Evolutionary conservation across 2,113 vertebrate genomes (phyloP), one percentile per base, ranked within the genome.

Genomic region (Oncorhynchus nerka): DNA sequence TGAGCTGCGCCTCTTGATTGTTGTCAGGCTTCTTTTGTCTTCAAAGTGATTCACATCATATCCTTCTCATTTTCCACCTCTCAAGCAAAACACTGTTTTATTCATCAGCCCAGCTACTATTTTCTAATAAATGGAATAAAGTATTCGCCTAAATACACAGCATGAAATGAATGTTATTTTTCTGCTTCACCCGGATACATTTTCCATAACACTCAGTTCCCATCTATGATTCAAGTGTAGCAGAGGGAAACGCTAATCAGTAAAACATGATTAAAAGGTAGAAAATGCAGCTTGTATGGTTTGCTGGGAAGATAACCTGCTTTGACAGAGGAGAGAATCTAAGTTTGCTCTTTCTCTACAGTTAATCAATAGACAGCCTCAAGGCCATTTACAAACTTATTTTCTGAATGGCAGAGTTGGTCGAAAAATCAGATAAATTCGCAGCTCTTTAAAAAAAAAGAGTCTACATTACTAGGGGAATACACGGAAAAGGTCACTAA

Each of bases 361-460:
- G 65, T 4, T 11, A 68, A 68, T 75, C 74, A 57, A 75, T 75
- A 34, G 11, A 48, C 20, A 30, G 68, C 64, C 77, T 84, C 24
- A 26, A 76, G 64, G 48, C 48, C 48, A 5, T 55, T 78, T 76
- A 30, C 34, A 30, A 68, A 55, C 19, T 64, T 81, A 68, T 77
- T 45, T 24, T 79, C 30, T 77, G 57, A 78, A 75, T 64, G 77
- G 68, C 69, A 30, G 49, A 68, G 73, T 34, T n/a, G 11, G 66
- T 49, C 28, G 45, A 20, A 30, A 64, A 80, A 76, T 39, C 73
- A 65, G 68, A 64, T 80, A 69, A 77, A 70, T 76, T 62, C 49
- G 26, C 20, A 71, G 68, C 55, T 24, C 57, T 65, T 55, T 55
- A 15, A 55, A 15, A 4, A 75, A 55, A 4, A 73, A 65, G 62